Conservation (phyloP, 2,797 vertebrate species). For the Scomberomorus guttatus region DNA sequence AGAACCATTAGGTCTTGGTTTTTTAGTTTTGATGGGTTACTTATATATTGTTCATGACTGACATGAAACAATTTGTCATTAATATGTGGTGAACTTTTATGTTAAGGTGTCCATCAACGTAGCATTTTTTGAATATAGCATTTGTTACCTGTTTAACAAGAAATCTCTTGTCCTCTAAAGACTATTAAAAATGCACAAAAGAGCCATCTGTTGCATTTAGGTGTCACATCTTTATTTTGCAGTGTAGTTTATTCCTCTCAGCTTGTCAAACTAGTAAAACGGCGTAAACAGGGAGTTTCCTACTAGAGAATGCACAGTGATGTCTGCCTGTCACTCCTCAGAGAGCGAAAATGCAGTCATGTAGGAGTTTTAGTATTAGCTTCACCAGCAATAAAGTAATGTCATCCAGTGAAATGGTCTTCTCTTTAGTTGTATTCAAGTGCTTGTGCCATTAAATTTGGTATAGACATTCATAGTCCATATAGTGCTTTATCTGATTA, state of each 20-base stretch:
- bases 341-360: neutral
- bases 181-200: neutral
- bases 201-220: neutral
- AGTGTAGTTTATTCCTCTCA: slow-evolving; percentile 2
- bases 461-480: neutral
- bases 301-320: neutral
- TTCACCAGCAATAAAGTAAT: neutral
- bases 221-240: neutral
- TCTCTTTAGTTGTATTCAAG: too few species aligned
- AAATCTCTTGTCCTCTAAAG: neutral
- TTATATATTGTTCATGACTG: neutral
- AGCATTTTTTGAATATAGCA: slow-evolving; percentile 3
- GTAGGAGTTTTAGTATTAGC: neutral
- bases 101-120: neutral
- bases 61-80: neutral
- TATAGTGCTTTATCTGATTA: too few species aligned
- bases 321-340: neutral
- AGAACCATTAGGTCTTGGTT: neutral
- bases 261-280: neutral
- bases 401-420: neutral
- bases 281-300: neutral
- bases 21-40: neutral
- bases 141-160: too few species aligned
- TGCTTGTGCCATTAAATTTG: neutral
- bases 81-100: neutral